phyloP scores from a whole-genome alignment of 1,140 invertebrate genomes.

The Himalopsyche phryganea region DNA sequence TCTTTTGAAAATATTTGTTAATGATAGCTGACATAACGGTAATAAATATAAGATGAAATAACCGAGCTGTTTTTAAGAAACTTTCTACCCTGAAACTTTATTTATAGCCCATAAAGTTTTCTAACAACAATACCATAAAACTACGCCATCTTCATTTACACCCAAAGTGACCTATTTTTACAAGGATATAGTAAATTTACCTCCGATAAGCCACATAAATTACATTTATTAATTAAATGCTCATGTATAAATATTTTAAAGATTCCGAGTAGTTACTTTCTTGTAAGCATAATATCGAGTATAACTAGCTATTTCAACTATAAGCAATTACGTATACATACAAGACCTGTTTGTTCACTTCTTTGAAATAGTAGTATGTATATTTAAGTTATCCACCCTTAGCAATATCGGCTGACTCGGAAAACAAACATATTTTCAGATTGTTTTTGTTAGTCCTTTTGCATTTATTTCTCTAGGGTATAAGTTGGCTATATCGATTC shows the following conservation, averaged over 20 bases:
- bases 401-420: too few species aligned
- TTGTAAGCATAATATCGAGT: too few species aligned
- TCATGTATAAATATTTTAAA: too few species aligned
- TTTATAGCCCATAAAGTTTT: slow-evolving; percentile 23
- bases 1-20: too few species aligned
- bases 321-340: too few species aligned
- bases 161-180: slow-evolving; percentile 5
- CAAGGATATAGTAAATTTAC: not conserved
- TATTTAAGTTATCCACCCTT: not conserved
- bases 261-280: too few species aligned
- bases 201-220: not conserved
- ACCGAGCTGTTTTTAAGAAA: slow-evolving; percentile 14
- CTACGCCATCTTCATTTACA: slow-evolving; percentile 13
- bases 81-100: slow-evolving; percentile 9
- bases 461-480: too few species aligned
- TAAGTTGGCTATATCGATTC: too few species aligned
- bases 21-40: too few species aligned
- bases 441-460: too few species aligned
- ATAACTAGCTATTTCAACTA: too few species aligned
- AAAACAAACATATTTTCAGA: too few species aligned
- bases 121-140: slow-evolving; percentile 27
- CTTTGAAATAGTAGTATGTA: not conserved
- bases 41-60: not conserved
- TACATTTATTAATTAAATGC: not conserved
- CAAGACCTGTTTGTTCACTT: not conserved